phyloP scores from a whole-genome alignment of 2,113 vertebrate genomes.

The Psophia crepitans region DNA sequence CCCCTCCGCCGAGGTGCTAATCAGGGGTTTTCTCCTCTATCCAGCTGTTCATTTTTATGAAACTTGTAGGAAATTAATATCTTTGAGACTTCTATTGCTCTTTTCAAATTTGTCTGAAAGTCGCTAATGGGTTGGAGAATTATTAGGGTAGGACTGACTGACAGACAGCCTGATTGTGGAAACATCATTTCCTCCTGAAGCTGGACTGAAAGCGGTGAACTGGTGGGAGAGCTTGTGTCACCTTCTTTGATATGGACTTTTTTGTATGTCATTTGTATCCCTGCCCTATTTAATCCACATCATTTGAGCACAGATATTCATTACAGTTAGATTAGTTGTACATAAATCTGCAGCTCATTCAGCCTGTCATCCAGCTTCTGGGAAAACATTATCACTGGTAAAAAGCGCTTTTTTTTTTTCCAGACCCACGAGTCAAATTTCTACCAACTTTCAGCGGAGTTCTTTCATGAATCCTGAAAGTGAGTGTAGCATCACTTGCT shows the following conservation, averaged over 20 bases:
- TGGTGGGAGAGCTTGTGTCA: background rate
- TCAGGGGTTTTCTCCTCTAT: background rate
- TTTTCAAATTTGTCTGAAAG: background rate
- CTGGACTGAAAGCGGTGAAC: background rate
- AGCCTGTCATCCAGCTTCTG: background rate
- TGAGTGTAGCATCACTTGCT: background rate
- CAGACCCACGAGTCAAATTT: background rate
- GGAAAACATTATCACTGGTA: background rate
- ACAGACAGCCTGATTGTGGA: background rate
- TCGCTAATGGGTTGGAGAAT: background rate
- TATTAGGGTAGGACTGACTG: background rate
- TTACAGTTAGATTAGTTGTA: background rate
- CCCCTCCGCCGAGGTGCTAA: background rate
- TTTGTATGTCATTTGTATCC: background rate
- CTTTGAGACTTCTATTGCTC: conserved; percentile 2
- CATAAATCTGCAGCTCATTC: background rate
- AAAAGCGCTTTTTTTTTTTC: background rate
- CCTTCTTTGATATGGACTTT: background rate
- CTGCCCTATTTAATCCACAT: background rate
- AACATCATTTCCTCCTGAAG: background rate
- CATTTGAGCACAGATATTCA: background rate
- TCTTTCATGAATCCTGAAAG: background rate
- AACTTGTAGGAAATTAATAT: background rate
- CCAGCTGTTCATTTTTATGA: conserved; percentile 7
- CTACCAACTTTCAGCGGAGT: background rate